These are phyloP conservation scores for Hephaestus fuliginosus DNA, from an alignment of 2,797 vertebrate genomes.

Conservation along the genomic window DNA sequence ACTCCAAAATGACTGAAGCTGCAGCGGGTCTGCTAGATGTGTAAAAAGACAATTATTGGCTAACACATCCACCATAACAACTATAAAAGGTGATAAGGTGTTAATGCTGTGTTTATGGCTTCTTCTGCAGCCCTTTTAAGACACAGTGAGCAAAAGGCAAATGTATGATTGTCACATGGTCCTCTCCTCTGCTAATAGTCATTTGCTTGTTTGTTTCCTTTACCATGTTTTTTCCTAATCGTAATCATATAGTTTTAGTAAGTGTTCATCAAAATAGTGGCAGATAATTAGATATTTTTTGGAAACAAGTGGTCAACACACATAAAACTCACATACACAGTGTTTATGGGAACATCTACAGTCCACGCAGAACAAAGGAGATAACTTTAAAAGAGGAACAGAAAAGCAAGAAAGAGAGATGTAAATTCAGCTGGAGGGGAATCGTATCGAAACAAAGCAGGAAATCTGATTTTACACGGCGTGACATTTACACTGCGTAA, in stretches of 20 bases:
- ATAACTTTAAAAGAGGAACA: no score
- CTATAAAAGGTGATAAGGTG: neutral
- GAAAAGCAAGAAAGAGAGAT: neutral
- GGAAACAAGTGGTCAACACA: no score
- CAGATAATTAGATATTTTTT: neutral
- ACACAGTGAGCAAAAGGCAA: neutral
- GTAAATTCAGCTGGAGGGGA: constrained; percentile 2
- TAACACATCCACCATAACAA: neutral
- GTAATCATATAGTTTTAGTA: neutral
- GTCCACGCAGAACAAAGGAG: neutral
- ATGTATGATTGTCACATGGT: no score
- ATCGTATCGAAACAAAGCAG: constrained; percentile 33
- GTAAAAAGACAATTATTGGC: neutral
- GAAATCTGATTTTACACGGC: constrained; percentile 41
- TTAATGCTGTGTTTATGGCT: neutral
- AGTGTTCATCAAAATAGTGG: neutral
- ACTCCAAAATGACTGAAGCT: neutral
- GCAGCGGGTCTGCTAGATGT: neutral
- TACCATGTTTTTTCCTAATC: neutral
- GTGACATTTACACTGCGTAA: constrained; percentile 55
- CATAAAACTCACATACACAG: neutral
- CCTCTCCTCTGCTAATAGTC: no score
- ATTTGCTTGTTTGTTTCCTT: neutral
- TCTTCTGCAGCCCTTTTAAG: neutral
- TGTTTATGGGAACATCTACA: neutral